Evolutionary conservation across 2,797 vertebrate genomes (phyloP).

Genomic region (Antrozous pallidus): DNA sequence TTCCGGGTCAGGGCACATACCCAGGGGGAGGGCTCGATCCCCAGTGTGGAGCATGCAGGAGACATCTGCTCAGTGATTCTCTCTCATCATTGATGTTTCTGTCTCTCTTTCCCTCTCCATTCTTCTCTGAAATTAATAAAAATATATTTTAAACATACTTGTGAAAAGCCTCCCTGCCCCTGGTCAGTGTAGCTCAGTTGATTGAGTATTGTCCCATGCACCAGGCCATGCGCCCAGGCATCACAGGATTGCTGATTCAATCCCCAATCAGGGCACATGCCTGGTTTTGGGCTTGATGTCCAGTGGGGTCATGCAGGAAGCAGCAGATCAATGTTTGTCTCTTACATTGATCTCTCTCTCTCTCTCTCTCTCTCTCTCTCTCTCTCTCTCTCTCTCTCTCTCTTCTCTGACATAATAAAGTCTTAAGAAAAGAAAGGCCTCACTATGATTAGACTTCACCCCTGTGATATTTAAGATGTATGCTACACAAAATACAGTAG

Average conservation of each 20-base stretch:
- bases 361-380: neutral
- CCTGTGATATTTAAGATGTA: conserved; percentile 71
- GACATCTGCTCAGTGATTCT: no score
- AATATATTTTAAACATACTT: neutral
- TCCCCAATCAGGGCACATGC: neutral
- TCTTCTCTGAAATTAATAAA: no score
- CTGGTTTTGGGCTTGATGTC: neutral
- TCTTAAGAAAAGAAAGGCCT: neutral
- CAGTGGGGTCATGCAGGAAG: neutral
- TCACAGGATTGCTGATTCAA: neutral
- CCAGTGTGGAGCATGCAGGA: no score
- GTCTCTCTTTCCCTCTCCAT: no score
- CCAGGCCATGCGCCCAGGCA: neutral
- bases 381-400: no score
- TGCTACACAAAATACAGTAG: conserved; percentile 70
- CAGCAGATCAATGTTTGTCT: neutral
- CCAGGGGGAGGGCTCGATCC: no score
- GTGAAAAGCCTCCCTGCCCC: neutral
- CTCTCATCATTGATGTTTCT: no score
- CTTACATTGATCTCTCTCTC: neutral
- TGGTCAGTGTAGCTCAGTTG: neutral
- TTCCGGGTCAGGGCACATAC: no score
- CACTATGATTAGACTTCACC: conserved; percentile 62
- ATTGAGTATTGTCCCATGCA: neutral
- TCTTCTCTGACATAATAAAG: neutral